Conservation (phyloP, 2,888 invertebrate genomes). For the Troides oblongomaculatus region DNA sequence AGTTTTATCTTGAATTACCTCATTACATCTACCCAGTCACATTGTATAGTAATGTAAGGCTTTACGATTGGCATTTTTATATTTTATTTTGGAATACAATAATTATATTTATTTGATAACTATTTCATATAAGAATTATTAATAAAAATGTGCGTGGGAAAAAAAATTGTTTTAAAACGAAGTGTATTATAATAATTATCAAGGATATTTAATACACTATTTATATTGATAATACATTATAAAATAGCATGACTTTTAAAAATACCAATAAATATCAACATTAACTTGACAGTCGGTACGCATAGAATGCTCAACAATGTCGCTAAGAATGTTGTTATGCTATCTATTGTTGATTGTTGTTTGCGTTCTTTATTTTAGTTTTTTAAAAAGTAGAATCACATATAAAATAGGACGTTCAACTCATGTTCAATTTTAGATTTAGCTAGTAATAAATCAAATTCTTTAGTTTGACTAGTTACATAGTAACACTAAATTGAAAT, state of each 20-base stretch:
- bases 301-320: background rate
- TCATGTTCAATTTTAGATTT: too few species aligned
- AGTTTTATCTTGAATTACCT: slow-evolving; percentile 49
- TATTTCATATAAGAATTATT: background rate
- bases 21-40: slow-evolving; percentile 77
- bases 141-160: background rate
- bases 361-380: too few species aligned
- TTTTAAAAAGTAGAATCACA: too few species aligned
- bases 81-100: background rate
- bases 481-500: too few species aligned
- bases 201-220: background rate
- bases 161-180: background rate
- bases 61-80: slow-evolving; percentile 46
- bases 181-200: background rate
- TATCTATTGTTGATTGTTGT: too few species aligned
- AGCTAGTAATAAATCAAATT: too few species aligned
- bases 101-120: background rate
- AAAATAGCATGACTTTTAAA: background rate
- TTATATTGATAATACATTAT: background rate
- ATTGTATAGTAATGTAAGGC: slow-evolving; percentile 73
- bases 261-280: background rate
- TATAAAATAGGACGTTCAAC: too few species aligned
- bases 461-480: too few species aligned
- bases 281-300: background rate
- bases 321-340: too few species aligned